Conservation (phyloP, 1,140 invertebrate species). For the Pogonognathellus flavescens region DNA sequence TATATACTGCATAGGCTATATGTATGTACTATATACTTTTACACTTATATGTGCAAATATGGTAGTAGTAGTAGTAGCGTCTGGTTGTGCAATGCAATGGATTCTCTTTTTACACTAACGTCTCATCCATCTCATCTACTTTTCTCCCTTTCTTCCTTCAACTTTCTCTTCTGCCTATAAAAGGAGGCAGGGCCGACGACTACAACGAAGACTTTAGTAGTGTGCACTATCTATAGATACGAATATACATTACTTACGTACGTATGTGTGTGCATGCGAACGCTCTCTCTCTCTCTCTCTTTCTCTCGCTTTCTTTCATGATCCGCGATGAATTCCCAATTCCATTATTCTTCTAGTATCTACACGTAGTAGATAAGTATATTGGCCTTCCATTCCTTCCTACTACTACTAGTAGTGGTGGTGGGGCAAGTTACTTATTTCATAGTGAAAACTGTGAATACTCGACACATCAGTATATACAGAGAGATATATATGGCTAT, state of each 20-base stretch:
- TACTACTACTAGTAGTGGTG: too few relatives aligned
- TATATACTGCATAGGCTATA: background rate
- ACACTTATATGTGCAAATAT: too few relatives aligned
- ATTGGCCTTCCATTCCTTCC: background rate
- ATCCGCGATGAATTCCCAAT: slow-evolving; percentile 58
- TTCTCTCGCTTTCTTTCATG: slow-evolving; percentile 29
- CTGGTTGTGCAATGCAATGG: background rate
- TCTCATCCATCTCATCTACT: slow-evolving; percentile 7
- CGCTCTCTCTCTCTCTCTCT: background rate
- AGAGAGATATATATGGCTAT: background rate
- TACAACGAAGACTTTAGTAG: background rate
- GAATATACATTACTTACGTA: too few relatives aligned
- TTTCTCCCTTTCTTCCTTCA: slow-evolving; percentile 11
- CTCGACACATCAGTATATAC: background rate
- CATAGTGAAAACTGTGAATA: background rate
- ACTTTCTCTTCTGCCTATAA: background rate
- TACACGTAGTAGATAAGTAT: background rate
- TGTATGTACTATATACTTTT: too few relatives aligned
- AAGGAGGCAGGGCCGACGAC: background rate
- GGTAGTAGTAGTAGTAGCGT: background rate
- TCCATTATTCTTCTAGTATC: slow-evolving; percentile 55
- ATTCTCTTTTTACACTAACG: background rate
- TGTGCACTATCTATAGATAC: background rate
- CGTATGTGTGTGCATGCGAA: too few relatives aligned
- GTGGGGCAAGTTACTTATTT: slow-evolving; percentile 10